These are phyloP conservation scores for Chrysomela aeneicollis DNA, from an alignment of 2,888 invertebrate species.

Conservation along the genomic window DNA sequence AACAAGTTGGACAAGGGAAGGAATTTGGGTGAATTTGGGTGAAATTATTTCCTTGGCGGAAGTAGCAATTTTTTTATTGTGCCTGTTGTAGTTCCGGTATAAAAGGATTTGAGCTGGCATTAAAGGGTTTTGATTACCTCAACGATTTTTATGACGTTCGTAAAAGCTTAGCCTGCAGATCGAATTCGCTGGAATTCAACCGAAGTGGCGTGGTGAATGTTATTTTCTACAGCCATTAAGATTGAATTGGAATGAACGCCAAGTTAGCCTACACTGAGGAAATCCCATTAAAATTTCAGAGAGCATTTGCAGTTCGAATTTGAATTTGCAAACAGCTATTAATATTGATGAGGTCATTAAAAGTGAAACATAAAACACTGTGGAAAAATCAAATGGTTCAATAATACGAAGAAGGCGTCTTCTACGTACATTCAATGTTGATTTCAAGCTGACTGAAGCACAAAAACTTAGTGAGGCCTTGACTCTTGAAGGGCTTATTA, in stretches of 20 bases:
- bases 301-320: constrained; percentile 12
- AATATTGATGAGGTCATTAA: constrained; percentile 7
- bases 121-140: neutral
- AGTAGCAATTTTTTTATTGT: too few species aligned
- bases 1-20: too few species aligned
- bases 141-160: neutral
- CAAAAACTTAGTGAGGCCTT: too few species aligned
- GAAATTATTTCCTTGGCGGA: too few species aligned
- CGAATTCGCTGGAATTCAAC: neutral
- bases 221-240: neutral
- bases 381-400: too few species aligned
- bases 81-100: too few species aligned
- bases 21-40: too few species aligned
- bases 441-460: too few species aligned
- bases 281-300: constrained; percentile 3
- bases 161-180: neutral
- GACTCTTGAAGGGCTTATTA: too few species aligned
- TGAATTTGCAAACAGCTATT: constrained; percentile 13
- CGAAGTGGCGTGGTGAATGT: neutral
- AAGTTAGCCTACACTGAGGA: neutral
- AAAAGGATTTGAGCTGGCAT: neutral
- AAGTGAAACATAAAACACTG: neutral
- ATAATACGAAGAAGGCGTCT: too few species aligned
- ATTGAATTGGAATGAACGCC: neutral
- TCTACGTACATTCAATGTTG: too few species aligned